Percentiles rank a stretch among this genome's conserved stretches.
Conservation (phyloP, 1,140 invertebrate species). For the Choristoneura fumiferana region DNA sequence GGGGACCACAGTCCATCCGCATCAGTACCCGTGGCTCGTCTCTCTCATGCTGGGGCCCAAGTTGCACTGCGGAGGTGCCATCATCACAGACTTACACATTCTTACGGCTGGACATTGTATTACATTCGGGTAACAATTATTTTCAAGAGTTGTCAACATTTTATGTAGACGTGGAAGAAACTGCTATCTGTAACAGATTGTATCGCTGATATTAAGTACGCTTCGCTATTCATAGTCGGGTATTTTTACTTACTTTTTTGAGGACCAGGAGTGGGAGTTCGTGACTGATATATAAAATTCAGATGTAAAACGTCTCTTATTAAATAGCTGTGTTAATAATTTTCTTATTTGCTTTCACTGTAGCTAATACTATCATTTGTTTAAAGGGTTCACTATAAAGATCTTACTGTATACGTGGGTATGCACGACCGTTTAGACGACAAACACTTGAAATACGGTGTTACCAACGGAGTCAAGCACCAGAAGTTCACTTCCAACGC, state of each 20-base stretch:
- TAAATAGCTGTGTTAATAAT: too few species aligned
- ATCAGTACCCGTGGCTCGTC: conserved; percentile 83
- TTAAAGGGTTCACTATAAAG: conserved; percentile 54
- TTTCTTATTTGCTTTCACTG: too few species aligned
- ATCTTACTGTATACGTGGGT: conserved; percentile 55
- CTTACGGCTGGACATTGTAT: conserved; percentile 83
- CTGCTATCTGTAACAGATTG: too few species aligned
- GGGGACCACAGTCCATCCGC: conserved; percentile 78
- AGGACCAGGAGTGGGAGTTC: too few species aligned
- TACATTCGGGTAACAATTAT: conserved; percentile 69
- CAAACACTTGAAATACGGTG: conserved; percentile 30
- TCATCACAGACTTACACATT: conserved; percentile 81
- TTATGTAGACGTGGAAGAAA: too few species aligned
- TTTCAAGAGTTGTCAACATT: too few species aligned
- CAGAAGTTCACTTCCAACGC: conserved; percentile 66
- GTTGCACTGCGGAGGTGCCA: conserved; percentile 82
- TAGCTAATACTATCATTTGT: not conserved
- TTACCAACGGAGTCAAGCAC: conserved; percentile 57
- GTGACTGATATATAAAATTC: too few species aligned
- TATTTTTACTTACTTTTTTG: too few species aligned
- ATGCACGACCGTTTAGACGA: conserved; percentile 64
- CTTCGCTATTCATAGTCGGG: too few species aligned
- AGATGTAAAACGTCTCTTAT: too few species aligned
- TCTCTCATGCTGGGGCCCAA: conserved; percentile 77
- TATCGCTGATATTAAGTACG: too few species aligned